Conservation (phyloP, 1,140 invertebrate species). For the Bacillus rossius region DNA sequence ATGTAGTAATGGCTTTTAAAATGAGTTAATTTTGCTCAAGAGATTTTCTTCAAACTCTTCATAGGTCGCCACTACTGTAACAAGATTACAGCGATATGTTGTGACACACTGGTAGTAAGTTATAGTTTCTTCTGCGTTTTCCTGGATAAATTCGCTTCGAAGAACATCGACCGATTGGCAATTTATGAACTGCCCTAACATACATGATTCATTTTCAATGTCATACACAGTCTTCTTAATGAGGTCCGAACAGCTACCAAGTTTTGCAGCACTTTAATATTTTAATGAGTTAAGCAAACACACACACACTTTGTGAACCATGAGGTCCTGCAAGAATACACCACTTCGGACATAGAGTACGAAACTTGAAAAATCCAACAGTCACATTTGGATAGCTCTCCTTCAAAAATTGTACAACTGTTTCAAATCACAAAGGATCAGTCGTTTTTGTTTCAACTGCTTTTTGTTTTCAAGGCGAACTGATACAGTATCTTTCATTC, state of each 20-base stretch:
- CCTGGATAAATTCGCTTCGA: not conserved
- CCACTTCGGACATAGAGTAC: slow-evolving; percentile 11
- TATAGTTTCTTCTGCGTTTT: not conserved
- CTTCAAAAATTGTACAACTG: slow-evolving; percentile 1
- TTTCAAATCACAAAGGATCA: slow-evolving; percentile 6
- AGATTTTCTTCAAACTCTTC: slow-evolving; percentile 8
- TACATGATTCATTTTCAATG: slow-evolving; percentile 1
- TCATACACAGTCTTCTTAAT: not conserved
- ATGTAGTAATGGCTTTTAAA: not conserved
- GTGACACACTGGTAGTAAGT: slow-evolving; percentile 5
- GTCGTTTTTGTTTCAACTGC: slow-evolving; percentile 1
- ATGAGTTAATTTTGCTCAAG: not conserved
- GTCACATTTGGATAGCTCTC: slow-evolving; percentile 3
- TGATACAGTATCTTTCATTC: slow-evolving; percentile 6
- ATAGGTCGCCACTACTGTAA: not conserved
- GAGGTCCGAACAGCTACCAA: not conserved
- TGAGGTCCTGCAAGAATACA: slow-evolving; percentile 16
- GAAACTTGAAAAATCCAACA: slow-evolving; percentile 9
- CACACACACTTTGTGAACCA: slow-evolving; percentile 20
- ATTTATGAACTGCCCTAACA: not conserved
- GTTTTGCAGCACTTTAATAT: slow-evolving; percentile 6
- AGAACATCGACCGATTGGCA: not conserved
- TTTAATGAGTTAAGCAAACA: slow-evolving; percentile 16
- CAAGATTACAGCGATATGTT: slow-evolving; percentile 7
- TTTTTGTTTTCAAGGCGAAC: not conserved